Conservation (phyloP, 2,888 invertebrate species). For the Phaonia tiefii region DNA sequence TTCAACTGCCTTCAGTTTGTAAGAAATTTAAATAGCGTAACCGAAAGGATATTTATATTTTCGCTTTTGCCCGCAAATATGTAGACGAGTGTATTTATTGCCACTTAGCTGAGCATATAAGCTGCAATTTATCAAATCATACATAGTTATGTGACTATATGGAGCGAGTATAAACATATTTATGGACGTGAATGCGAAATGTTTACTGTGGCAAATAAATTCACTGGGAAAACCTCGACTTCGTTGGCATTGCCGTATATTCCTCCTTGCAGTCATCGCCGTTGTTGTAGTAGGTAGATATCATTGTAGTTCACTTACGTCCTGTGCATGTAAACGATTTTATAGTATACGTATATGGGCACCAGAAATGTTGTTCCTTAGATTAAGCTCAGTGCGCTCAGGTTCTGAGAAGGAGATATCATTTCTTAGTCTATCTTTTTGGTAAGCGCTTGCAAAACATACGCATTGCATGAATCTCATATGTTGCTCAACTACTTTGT, state of each 20-base stretch:
- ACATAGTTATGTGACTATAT: slow-evolving; percentile 1
- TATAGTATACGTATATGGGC: neutral
- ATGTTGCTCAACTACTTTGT: neutral
- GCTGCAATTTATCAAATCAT: slow-evolving; percentile 55
- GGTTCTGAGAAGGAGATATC: too few relatives aligned
- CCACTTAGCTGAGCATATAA: slow-evolving; percentile 38
- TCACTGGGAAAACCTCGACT: slow-evolving; percentile 43
- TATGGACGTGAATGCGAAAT: neutral
- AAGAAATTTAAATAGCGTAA: neutral
- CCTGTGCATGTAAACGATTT: neutral
- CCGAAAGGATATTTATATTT: slow-evolving; percentile 5
- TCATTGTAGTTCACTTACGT: too few relatives aligned
- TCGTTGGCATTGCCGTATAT: neutral
- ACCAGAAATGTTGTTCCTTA: neutral
- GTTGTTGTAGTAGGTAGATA: too few relatives aligned
- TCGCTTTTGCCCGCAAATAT: slow-evolving; percentile 16
- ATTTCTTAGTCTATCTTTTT: neutral
- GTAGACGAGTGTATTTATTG: slow-evolving; percentile 14
- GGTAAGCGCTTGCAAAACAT: slow-evolving; percentile 35
- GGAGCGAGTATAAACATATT: too few relatives aligned
- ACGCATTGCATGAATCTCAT: slow-evolving; percentile 9
- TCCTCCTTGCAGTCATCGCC: neutral
- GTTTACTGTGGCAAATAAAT: slow-evolving; percentile 44
- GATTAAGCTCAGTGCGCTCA: neutral
- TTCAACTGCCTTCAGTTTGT: neutral